phyloP scores from a whole-genome alignment of 2,888 invertebrate species.

The Hanleya hanleyi region DNA sequence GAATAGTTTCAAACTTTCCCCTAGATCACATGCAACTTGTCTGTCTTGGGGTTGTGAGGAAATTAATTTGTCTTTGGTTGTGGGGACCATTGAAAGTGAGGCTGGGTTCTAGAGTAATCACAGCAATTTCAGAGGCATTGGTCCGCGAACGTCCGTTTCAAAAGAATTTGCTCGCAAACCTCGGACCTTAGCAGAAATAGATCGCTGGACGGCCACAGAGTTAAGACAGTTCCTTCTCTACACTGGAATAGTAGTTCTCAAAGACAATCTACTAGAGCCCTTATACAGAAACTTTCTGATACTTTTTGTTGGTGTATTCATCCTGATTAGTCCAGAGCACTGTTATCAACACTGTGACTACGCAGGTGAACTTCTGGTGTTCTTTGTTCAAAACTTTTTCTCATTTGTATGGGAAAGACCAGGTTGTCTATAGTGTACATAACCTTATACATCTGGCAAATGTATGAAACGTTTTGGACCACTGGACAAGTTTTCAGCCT shows the following conservation, averaged over 20 bases:
- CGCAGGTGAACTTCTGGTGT: slow-evolving; percentile 28
- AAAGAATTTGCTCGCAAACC: slow-evolving; percentile 48
- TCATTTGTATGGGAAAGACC: slow-evolving; percentile 27
- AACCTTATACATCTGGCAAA: not conserved
- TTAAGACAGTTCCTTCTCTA: slow-evolving; percentile 55
- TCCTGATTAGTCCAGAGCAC: slow-evolving; percentile 31
- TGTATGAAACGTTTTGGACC: not conserved
- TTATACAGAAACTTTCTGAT: slow-evolving; percentile 46
- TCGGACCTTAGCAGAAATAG: slow-evolving; percentile 38
- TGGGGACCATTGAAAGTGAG: slow-evolving; percentile 36
- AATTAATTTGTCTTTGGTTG: slow-evolving; percentile 40
- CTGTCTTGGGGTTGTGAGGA: slow-evolving; percentile 55
- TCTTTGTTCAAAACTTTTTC: slow-evolving; percentile 35
- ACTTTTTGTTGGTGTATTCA: slow-evolving; percentile 41
- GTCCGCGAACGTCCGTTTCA: slow-evolving; percentile 30
- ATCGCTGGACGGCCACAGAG: slow-evolving; percentile 58
- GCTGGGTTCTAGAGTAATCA: slow-evolving; percentile 10
- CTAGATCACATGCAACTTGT: slow-evolving; percentile 66
- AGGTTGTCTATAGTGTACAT: slow-evolving; percentile 21
- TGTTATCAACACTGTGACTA: slow-evolving; percentile 23
- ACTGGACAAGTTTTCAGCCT: not conserved
- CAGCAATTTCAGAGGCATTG: slow-evolving; percentile 36
- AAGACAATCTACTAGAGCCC: slow-evolving; percentile 21
- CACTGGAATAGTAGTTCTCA: slow-evolving; percentile 46
- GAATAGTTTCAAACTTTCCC: slow-evolving; percentile 49